phyloP scores from a whole-genome alignment of 2,113 vertebrate species.

The Daphoenositta chrysoptera region DNA sequence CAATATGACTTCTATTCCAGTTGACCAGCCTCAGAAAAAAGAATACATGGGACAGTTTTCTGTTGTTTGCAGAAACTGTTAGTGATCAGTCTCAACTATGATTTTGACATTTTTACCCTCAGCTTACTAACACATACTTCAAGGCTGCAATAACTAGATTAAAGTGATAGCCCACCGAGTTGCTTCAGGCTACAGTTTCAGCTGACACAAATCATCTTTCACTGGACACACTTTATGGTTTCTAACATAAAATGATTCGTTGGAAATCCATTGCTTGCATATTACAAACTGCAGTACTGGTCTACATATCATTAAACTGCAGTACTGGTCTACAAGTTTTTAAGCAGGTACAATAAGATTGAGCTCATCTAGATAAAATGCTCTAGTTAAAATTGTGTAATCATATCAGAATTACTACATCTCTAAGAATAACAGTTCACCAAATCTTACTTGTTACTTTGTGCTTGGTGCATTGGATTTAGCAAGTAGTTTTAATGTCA shows the following conservation, averaged over 20 bases:
- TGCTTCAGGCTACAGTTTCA: conserved; percentile 65
- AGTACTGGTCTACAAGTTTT: not conserved
- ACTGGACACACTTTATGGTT: conserved; percentile 54
- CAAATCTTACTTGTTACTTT: not conserved
- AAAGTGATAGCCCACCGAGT: conserved; percentile 69
- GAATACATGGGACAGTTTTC: not conserved
- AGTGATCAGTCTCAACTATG: conserved; percentile 43
- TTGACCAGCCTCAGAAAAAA: not conserved
- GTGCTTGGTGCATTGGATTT: not conserved
- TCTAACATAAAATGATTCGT: conserved; percentile 55
- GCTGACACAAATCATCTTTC: conserved; percentile 72
- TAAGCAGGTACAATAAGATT: not conserved
- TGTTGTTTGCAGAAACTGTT: conserved; percentile 16
- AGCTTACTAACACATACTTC: conserved; percentile 58
- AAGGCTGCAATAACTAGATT: conserved; percentile 74
- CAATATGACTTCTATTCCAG: not conserved
- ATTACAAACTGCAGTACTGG: not conserved
- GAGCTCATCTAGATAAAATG: not conserved
- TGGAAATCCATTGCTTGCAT: conserved; percentile 34
- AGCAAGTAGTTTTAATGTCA: not conserved
- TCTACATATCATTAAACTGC: conserved; percentile 19
- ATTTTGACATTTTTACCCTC: conserved; percentile 57
- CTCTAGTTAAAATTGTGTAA: not conserved
- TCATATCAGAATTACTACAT: not conserved
- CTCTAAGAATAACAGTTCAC: not conserved